Evolutionary conservation across 1,140 invertebrate species (phyloP), one percentile per base, ranked within the genome.

Genomic region (Cydia strobilella): DNA sequence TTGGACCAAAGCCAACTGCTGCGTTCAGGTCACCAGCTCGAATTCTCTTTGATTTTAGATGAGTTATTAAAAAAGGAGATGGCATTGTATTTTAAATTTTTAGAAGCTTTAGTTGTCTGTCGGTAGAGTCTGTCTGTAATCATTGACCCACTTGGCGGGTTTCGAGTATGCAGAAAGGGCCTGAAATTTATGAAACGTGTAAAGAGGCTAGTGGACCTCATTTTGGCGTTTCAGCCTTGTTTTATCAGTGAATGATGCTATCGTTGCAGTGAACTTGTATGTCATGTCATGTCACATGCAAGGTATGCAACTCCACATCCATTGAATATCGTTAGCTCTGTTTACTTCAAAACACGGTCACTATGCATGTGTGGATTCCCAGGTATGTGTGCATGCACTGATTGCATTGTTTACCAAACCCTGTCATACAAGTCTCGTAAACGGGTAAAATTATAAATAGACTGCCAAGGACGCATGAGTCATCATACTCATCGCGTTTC

Each of bases 1-100:
- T 81, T 82, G 80, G 78, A 77, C 1, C 23, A n/a, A 42, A 62
- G 80, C 80, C 80, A 82, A 76, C 20, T 71, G 75, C 27, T 39
- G 65, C 15, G 27, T 66, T 66, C 35, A 39, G 76, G 78, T 79
- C 80, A 79, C 74, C 75, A 76, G 75, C 80, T 81, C 78, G 74
- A 76, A 78, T 80, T 75, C 76, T 75, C 59, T 74, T 75, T 51
- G 75, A 79, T 72, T 76, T 27, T 62, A 73, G n/a, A n/a, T 20
- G 15, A 69, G 65, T 69, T 66, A 15, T n/a, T n/a, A n/a, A n/a
- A n/a, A 15, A 66, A 31, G 42, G 31, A 35, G 65, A 39, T 13
- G 65, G n/a, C n/a, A 35, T 42, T 35, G n/a, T 18, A 18, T 42
- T 18, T 42, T 39, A 59, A 20, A 59, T 18, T 59, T 59, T 59